phyloP scores from a whole-genome alignment of 2,113 vertebrate species.

The Bufo gargarizans region DNA sequence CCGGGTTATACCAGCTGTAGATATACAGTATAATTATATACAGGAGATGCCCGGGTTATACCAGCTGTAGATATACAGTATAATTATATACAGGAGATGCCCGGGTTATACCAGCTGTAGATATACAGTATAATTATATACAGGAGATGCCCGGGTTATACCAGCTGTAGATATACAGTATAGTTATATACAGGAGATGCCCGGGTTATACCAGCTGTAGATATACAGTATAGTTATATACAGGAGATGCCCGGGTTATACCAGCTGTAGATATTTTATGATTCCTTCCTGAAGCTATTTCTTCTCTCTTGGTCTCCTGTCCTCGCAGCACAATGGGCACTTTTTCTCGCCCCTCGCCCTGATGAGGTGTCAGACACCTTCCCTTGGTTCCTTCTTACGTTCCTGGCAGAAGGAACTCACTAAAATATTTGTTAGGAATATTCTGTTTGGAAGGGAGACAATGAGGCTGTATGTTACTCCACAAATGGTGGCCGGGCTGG shows the following conservation, averaged over 20 bases:
- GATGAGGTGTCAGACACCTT: constrained; percentile 18
- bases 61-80: too few species aligned
- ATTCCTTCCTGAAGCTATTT: not conserved
- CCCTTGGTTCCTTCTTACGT: not conserved
- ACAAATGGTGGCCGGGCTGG: not conserved
- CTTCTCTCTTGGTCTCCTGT: not conserved
- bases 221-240: too few species aligned
- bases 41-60: too few species aligned
- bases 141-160: not conserved
- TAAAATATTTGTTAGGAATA: not conserved
- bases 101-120: too few species aligned
- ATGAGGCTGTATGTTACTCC: not conserved
- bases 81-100: too few species aligned
- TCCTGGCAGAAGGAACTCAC: not conserved
- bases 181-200: too few species aligned
- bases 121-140: not conserved
- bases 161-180: not conserved
- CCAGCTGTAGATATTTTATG: too few species aligned
- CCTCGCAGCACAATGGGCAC: not conserved
- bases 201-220: too few species aligned
- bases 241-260: too few species aligned
- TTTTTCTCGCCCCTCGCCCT: not conserved
- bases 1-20: too few species aligned
- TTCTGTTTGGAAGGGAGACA: constrained; percentile 23
- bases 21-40: too few species aligned